Evolutionary conservation across 2,113 vertebrate genomes (phyloP).

Genomic region (Benitochromis conjunctus): DNA sequence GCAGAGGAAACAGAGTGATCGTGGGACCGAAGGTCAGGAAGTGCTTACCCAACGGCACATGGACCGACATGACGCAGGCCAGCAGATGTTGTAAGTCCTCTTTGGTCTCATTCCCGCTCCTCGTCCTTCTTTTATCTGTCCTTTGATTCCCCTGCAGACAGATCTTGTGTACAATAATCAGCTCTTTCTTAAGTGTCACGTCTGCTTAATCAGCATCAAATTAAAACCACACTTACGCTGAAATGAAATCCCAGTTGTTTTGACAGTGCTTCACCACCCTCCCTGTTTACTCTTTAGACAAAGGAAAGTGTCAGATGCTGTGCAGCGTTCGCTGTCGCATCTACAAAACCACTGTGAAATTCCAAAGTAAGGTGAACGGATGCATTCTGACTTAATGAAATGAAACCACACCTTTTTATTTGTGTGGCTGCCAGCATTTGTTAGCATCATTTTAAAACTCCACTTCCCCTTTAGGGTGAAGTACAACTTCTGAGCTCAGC

Average conservation of each 20-base stretch:
- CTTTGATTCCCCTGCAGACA: background rate
- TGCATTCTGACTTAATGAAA: background rate
- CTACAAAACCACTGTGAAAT: background rate
- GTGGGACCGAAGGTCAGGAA: constrained; percentile 93
- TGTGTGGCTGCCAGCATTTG: background rate
- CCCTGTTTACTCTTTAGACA: background rate
- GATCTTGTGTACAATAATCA: background rate
- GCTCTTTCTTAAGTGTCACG: background rate
- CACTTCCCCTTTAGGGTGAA: rapidly evolving
- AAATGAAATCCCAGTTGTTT: background rate
- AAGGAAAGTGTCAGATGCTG: background rate
- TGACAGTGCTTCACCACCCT: background rate
- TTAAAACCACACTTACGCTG: background rate
- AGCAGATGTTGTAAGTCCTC: constrained; percentile 86
- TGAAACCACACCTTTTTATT: background rate
- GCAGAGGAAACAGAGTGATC: constrained; percentile 85
- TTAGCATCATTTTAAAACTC: background rate
- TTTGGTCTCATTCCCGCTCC: background rate
- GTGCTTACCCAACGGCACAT: constrained; percentile 87
- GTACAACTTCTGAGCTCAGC: background rate
- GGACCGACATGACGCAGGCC: constrained; percentile 84
- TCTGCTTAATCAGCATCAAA: background rate
- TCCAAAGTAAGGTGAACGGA: background rate
- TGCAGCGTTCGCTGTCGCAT: background rate
- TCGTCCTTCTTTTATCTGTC: background rate